These are phyloP conservation scores for Ormyrus labotus DNA, from an alignment of 2,888 invertebrate genomes.

Conservation along the genomic window DNA sequence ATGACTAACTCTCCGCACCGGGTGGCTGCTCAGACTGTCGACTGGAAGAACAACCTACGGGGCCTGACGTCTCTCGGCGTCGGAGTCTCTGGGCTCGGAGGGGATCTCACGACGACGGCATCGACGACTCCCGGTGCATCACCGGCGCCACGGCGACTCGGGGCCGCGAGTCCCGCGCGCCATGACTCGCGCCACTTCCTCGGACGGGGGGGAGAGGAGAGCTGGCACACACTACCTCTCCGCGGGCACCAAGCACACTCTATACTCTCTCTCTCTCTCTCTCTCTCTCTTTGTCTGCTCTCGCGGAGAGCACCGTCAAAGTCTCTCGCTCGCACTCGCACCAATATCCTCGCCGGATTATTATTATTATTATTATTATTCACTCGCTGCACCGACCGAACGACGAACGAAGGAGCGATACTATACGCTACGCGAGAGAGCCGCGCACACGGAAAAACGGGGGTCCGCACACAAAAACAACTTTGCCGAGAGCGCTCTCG, in stretches of 20 bases:
- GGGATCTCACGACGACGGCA: slow-evolving; percentile 12
- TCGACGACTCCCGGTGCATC: slow-evolving; percentile 47
- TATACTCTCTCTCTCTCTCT: slow-evolving; percentile 2
- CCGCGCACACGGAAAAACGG: too few relatives aligned
- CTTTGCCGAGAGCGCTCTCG: slow-evolving; percentile 39
- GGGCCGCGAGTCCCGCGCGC: slow-evolving; percentile 45
- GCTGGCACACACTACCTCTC: background rate
- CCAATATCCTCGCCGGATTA: too few relatives aligned
- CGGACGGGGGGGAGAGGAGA: background rate
- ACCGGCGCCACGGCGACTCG: background rate
- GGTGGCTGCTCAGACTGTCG: background rate
- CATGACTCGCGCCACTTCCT: slow-evolving; percentile 30
- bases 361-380: too few relatives aligned
- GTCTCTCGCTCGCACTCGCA: too few relatives aligned
- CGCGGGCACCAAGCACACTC: background rate
- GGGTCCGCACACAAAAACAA: background rate
- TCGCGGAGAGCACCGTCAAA: too few relatives aligned
- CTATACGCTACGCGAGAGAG: too few relatives aligned
- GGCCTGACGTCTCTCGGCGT: too few relatives aligned
- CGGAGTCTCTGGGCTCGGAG: too few relatives aligned
- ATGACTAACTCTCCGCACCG: slow-evolving; percentile 61
- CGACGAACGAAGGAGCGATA: too few relatives aligned
- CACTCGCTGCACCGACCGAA: too few relatives aligned
- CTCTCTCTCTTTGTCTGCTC: background rate
- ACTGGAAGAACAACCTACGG: too few relatives aligned